Conservation (phyloP, 2,888 invertebrate genomes). For the Nemurella pictetii region DNA sequence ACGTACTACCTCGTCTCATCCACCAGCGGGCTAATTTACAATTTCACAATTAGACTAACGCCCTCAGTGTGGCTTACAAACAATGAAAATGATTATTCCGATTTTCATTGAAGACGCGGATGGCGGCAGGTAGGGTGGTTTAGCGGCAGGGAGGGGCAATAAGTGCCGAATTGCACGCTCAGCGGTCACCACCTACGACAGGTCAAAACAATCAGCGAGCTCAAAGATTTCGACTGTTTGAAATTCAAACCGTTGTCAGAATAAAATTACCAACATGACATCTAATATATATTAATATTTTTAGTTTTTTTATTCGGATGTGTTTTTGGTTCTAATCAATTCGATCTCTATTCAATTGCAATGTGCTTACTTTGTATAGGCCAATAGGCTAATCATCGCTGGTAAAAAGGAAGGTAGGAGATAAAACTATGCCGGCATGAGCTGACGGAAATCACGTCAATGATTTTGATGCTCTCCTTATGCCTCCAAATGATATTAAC, state of each 20-base stretch:
- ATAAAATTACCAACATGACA: neutral
- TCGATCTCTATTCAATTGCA: neutral
- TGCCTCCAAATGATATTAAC: neutral
- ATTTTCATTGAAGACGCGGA: too few species aligned
- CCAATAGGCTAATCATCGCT: neutral
- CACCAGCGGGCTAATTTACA: neutral
- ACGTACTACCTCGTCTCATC: neutral
- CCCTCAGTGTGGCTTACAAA: neutral
- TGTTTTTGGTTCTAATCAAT: neutral
- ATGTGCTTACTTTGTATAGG: neutral
- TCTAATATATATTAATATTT: neutral
- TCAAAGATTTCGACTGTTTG: neutral
- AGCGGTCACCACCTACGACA: neutral
- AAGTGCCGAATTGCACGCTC: neutral
- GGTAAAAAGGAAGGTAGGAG: neutral
- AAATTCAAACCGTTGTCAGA: neutral
- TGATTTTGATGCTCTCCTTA: conserved; percentile 13
- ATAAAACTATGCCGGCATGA: neutral
- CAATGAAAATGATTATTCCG: neutral
- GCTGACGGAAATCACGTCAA: neutral
- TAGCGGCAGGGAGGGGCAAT: neutral
- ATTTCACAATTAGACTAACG: neutral
- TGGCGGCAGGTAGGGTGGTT: neutral
- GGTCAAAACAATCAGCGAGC: neutral
- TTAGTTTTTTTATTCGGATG: neutral